Evolutionary conservation across 2,797 vertebrate genomes (phyloP).

Genomic region (Limosa lapponica): DNA sequence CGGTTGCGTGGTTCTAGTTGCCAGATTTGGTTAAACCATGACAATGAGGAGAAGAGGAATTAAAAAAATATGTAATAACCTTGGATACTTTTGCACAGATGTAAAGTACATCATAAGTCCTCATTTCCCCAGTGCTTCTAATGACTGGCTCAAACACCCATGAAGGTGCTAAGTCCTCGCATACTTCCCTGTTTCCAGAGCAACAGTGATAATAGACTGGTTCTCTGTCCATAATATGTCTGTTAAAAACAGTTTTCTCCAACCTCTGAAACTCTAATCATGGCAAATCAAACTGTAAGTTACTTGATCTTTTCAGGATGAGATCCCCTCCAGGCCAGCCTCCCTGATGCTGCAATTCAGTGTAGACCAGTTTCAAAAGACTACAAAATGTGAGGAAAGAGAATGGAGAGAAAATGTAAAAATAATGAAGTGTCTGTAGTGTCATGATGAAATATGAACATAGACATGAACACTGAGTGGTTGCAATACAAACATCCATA

Average conservation of each 20-base stretch:
- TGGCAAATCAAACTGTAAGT: not conserved
- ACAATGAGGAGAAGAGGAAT: not conserved
- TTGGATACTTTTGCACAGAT: not conserved
- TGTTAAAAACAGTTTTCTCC: not conserved
- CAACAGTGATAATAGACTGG: fast-evolving
- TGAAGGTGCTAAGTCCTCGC: not conserved
- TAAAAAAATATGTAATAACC: not conserved
- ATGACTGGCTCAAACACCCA: not conserved
- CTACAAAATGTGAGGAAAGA: not conserved
- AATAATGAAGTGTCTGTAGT: not conserved
- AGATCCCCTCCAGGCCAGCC: not conserved
- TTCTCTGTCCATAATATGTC: not conserved
- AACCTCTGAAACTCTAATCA: not conserved
- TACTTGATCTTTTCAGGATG: not conserved
- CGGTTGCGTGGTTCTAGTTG: not conserved
- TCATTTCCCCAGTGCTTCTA: not conserved
- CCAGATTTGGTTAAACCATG: not conserved
- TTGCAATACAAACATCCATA: not conserved
- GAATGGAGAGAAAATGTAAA: not conserved
- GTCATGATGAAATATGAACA: not conserved
- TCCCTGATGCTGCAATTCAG: not conserved
- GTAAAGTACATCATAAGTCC: not conserved
- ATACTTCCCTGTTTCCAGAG: not conserved
- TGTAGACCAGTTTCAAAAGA: not conserved
- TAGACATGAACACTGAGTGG: fast-evolving